Base-by-base conservation (phyloP, 2,797 vertebrate genomes). In the Etheostoma nigrum region DNA sequence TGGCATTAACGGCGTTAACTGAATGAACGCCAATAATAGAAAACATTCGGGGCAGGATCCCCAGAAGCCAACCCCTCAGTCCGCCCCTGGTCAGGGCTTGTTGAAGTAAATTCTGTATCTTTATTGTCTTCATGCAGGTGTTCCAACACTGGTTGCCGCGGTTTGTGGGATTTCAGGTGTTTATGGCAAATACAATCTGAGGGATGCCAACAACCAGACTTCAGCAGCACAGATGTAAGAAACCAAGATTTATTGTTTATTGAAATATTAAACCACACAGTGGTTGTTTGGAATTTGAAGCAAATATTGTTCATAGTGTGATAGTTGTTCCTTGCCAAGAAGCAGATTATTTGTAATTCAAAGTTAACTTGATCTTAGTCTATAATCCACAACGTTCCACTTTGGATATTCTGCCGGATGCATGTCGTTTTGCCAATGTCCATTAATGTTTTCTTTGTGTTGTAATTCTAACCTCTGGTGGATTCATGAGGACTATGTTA, bases 201-300 rank as follows among this genome's bases (percentile, higher is more conserved):
- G 0, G 0, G 52, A 52, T 0, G 0, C 0, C 48, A 0, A 0
- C 9, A 83, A 89, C 40, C 53, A 5, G 0, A 67, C 64, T 47
- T 77, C 68, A 64, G 60, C 72, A 79, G 57, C 49, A 14, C 64
- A 90, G 4, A 92, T 97, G 96, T 97, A 91, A 95, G 95, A 15
- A 58, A 59, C 7, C 14, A 47, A 11, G 2, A 47, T 8, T 44
- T 1, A 0, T 19, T 69, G 11, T 8, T 33, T n/a, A n/a, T 64
- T 74, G 15, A 13, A 18, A 42, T 21, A n/a, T 57, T 23, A 27
- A 18, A 6, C 8, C 21, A 71, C 40, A 27, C 11, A 1, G 18
- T 5, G 27, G 23, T 25, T 59, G 23, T 25, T 59, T 61, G 52
- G 13, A 48, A 23, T 65, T 60, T 27, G 40, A 14, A 23, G 16